Evolutionary conservation across 2,113 vertebrate species (phyloP).

Genomic region (Mesoclemmys tuberculata): DNA sequence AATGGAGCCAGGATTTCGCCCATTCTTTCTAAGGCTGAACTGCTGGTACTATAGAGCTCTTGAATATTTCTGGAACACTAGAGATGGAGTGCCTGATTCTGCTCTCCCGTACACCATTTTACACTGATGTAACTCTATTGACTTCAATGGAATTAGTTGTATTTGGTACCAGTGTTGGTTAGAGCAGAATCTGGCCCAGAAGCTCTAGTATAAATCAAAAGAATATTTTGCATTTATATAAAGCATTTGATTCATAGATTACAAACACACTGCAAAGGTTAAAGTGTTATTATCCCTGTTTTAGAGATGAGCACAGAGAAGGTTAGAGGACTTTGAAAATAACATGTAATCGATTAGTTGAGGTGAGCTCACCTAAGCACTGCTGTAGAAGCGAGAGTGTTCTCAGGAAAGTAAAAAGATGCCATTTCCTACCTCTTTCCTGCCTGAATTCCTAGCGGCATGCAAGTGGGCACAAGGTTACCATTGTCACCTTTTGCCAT

Average conservation of each 20-base stretch:
- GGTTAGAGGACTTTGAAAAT: background rate
- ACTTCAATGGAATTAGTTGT: background rate
- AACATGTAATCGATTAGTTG: background rate
- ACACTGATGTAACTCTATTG: background rate
- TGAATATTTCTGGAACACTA: no score
- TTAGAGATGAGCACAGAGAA: background rate
- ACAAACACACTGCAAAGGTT: background rate
- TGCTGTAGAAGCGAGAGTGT: background rate
- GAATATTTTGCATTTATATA: background rate
- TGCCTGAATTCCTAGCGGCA: background rate
- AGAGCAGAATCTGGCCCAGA: background rate
- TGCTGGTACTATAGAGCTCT: no score
- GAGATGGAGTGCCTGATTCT: no score
- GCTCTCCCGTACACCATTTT: no score
- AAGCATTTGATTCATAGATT: background rate
- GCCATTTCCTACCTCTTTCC: background rate
- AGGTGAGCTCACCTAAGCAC: background rate
- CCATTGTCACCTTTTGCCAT: background rate
- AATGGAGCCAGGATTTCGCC: background rate
- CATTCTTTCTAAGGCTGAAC: no score
- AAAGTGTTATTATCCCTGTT: background rate
- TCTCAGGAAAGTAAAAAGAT: no score
- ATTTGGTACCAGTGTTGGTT: background rate
- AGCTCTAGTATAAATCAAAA: background rate
- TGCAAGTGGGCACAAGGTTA: background rate